Conservation (phyloP, 2,113 vertebrate species). For the Boulengeromyrus knoepffleri region DNA sequence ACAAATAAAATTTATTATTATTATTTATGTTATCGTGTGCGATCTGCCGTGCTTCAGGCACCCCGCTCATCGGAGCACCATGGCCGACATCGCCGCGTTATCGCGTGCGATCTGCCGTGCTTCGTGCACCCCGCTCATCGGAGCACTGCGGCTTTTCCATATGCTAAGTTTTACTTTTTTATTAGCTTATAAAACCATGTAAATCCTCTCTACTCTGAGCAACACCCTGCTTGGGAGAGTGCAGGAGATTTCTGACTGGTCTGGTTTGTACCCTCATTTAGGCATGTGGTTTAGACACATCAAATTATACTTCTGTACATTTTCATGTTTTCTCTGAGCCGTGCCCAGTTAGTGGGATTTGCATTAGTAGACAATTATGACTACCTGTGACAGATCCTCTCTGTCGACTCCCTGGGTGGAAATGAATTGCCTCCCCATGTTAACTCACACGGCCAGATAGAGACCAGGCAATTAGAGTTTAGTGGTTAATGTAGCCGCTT, state of each 20-base stretch:
- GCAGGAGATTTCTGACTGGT: slow-evolving; percentile 32
- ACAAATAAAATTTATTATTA: too few relatives aligned
- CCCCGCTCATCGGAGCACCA: slow-evolving; percentile 36
- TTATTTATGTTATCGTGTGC: slow-evolving; percentile 33
- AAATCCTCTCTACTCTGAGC: slow-evolving; percentile 31
- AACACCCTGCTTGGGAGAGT: slow-evolving; percentile 7
- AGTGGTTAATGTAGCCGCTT: slow-evolving; percentile 37
- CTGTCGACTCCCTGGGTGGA: slow-evolving; percentile 26
- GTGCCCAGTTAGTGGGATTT: slow-evolving; percentile 29
- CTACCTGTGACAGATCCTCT: slow-evolving; percentile 32
- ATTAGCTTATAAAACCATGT: slow-evolving; percentile 44
- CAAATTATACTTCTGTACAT: slow-evolving; percentile 31
- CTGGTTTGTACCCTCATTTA: slow-evolving; percentile 44
- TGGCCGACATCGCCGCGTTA: slow-evolving; percentile 44
- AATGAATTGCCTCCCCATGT: slow-evolving; percentile 23
- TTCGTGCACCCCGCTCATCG: slow-evolving; percentile 45
- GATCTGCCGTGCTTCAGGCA: slow-evolving; percentile 47
- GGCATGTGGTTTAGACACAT: slow-evolving; percentile 35
- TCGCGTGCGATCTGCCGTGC: slow-evolving; percentile 37
- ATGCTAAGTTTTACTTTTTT: slow-evolving; percentile 50
- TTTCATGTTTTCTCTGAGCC: slow-evolving; percentile 31
- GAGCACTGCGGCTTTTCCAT: slow-evolving; percentile 47
- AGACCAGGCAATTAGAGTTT: slow-evolving; percentile 39
- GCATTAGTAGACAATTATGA: slow-evolving; percentile 35
- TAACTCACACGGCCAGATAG: slow-evolving; percentile 39